Percentiles rank a stretch among this genome's conserved stretches.
phyloP scores from a whole-genome alignment of 1,140 invertebrate genomes.

The Augochlora pura region DNA sequence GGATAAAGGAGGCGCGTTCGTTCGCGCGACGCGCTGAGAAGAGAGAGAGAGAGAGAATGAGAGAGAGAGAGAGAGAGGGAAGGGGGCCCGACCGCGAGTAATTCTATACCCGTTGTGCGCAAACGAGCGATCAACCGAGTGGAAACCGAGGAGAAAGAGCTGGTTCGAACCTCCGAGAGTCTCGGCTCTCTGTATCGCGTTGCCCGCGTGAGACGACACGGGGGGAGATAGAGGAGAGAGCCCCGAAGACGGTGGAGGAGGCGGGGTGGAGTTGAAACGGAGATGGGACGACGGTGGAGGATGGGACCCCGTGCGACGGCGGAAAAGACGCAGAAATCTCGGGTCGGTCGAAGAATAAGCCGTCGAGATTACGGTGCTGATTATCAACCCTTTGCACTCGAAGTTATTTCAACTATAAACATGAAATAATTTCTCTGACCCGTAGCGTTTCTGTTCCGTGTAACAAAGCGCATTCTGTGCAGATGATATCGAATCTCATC shows the following conservation, averaged over 20 bases:
- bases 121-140: conserved; percentile 69
- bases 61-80: no score
- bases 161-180: conserved; percentile 42
- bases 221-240: conserved; percentile 10
- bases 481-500: no score
- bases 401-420: no score
- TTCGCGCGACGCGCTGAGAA: conserved; percentile 41
- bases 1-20: conserved; percentile 47
- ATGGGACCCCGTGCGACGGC: background rate
- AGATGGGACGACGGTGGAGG: no score
- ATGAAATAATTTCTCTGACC: no score
- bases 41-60: no score
- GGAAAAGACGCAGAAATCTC: background rate
- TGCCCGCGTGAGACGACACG: conserved; percentile 41
- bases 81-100: conserved; percentile 66
- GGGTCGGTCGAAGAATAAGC: no score
- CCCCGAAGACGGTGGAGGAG: background rate
- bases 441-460: no score
- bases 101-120: conserved; percentile 73
- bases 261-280: background rate
- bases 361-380: no score
- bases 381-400: no score
- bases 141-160: conserved; percentile 66
- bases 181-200: conserved; percentile 62
- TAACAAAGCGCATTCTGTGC: no score